Base-by-base conservation (phyloP, 2,113 vertebrate genomes). In the Melozone crissalis region DNA sequence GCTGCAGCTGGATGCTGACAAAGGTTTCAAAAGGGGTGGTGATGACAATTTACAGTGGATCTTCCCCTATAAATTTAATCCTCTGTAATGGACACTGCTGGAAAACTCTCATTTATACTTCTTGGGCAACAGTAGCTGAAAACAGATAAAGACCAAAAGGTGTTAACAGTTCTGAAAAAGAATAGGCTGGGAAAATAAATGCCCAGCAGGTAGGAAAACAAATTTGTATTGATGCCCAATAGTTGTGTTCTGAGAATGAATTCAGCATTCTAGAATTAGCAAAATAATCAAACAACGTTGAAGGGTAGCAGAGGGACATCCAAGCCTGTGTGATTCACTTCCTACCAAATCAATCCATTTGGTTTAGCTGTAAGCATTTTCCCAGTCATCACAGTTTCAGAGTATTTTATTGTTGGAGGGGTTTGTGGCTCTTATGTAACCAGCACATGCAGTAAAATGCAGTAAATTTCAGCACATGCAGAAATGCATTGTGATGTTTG, bases 281-380 rank as follows among this genome's bases (percentile, higher is more conserved):
- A 94, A 90, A 95, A 92, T 74, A 93, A 95, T 94, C 76, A 92
- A 92, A 87, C 71, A 47, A 10, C 43, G 28, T 83, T 79, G 87
- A 95, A 94, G 81, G 46, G 43, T 73, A 85, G 69, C 43, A 89
- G 67, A 92, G 81, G 33, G 39, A 44, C 54, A 91, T 85, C 74
- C 87, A 87, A 94, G 89, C 47, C 35, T 82, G 66, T 87, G 75
- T 96, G 84, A 93, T 92, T 95, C 89, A 92, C 51, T 85, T 92
- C 84, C 92, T 91, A 79, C 27, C 17, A 87, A 89, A 96, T 82
- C 66, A 92, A 75, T 95, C 26, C 4, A 59, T 83, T 94, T 77
- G 52, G 75, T 75, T 82, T 93, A 67, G 94, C 92, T 93, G 68
- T 90, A 90, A 92, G 33, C 52, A 49, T 63, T 75, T 79, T 71